Base-by-base conservation (phyloP, 2,888 invertebrate genomes). In the Sminthurinus aureus region DNA sequence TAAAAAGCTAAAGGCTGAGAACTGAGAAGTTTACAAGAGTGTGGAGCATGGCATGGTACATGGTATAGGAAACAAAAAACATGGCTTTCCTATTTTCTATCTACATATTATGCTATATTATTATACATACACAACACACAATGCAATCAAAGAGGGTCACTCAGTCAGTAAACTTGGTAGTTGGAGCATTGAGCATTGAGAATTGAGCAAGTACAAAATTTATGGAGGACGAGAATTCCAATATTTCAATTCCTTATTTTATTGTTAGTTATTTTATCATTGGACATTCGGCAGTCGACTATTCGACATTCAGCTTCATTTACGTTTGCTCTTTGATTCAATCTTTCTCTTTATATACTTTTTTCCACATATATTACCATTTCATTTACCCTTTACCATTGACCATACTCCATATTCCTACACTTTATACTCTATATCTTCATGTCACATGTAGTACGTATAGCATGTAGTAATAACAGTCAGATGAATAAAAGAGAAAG, bases 241-340 rank as follows among this genome's bases (percentile, higher is more conserved):
- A 38, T 38, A 58, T 58, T 58, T 58, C 58, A 58, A 58, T 58
- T 58, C 58, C 58, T 58, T 58, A 58, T 58, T 58, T 58, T 58
- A 58, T 58, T 58, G 58, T 58, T 58, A 58, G 58, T 58, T 58
- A 58, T 58, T 58, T 58, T 58, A 58, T 58, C 58, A 58, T 58
- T 58, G 58, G 58, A 6, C 6, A 38, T 38, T 38, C 38, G 38
- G 6, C 38, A 38, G 38, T 38, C 38, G 38, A 9, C 58, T 6
- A 38, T 1, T 38, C 38, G 38, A 9, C 58, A 58, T 58, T 58
- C 58, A 58, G 58, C 58, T 58, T 58, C 58, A 58, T 58, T 58
- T 58, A 58, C 58, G 13, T 58, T 9, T 58, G 4, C 58, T 58
- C 58, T 58, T 58, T 58, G 58, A 58, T 11, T 58, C 38, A 38